phyloP scores from a whole-genome alignment of 2,888 invertebrate species.

The Melinaea menophilus region DNA sequence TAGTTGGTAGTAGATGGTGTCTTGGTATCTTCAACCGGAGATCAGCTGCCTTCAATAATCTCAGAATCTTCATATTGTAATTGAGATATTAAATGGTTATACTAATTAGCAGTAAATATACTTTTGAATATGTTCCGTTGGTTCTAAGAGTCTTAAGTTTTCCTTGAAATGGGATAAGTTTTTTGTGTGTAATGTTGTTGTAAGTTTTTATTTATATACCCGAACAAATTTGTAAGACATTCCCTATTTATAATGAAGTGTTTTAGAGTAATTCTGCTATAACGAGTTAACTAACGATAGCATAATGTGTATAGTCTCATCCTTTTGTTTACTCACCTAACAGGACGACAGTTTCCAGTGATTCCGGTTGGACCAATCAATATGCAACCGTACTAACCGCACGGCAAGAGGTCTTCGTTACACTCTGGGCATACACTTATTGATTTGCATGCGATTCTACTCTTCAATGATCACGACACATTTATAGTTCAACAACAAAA shows the following conservation, averaged over 20 bases:
- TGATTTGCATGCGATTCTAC: slow-evolving; percentile 68
- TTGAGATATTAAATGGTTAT: not conserved
- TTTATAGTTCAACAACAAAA: slow-evolving; percentile 59
- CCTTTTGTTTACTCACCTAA: slow-evolving; percentile 52
- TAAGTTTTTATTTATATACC: too few relatives aligned
- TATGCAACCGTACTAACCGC: slow-evolving; percentile 66
- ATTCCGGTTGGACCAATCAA: slow-evolving; percentile 65
- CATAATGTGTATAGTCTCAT: not conserved
- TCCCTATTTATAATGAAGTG: too few relatives aligned
- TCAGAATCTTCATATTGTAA: not conserved
- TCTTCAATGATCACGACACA: slow-evolving; percentile 62
- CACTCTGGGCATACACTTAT: slow-evolving; percentile 64
- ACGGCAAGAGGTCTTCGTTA: slow-evolving; percentile 55
- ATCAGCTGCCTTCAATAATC: not conserved
- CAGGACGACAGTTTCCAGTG: slow-evolving; percentile 52
- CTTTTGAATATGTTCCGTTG: too few relatives aligned
- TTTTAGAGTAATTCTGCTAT: too few relatives aligned
- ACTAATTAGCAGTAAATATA: too few relatives aligned
- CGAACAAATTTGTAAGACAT: too few relatives aligned
- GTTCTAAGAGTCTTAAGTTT: too few relatives aligned
- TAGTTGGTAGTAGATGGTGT: slow-evolving; percentile 19
- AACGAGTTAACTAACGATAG: not conserved
- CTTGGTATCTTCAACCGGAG: slow-evolving; percentile 16
- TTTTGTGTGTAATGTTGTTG: too few relatives aligned
- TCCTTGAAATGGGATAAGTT: too few relatives aligned